Base-by-base conservation (phyloP, 2,113 vertebrate species). In the Callospermophilus lateralis region DNA sequence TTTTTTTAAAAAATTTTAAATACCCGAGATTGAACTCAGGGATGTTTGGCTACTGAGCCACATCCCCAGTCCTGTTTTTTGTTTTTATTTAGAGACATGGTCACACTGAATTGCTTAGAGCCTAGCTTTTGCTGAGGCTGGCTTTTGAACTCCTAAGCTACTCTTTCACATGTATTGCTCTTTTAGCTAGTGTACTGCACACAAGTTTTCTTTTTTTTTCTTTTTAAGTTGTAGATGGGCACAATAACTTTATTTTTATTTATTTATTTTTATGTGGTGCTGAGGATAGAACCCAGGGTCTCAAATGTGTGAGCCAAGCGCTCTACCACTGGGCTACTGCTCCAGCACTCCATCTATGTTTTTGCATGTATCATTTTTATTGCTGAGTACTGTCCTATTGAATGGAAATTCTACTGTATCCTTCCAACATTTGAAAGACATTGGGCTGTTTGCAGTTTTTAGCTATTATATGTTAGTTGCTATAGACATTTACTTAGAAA, bases 401-500 rank as follows among this genome's bases (percentile, higher is more conserved):
- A 55, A 42, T 67, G 70, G 55, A 24, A 81, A 15, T 78, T 10
- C 72, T 48, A 65, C 20, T 93, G 81, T 19, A n/a, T 55, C 22
- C 42, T 45, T 77, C 55, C 6, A 39, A 24, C 19, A 72, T 19
- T 34, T 84, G 87, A 84, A 96, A 90, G 53, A 32, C 1, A 11
- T 30, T 73, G 34, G 32, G 12, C 34, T 13, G 4, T 92, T 79
- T 79, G 16, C 34, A 84, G 5, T 58, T 95, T 78, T 84, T 79
- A 58, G 28, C n/a, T 87, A 24, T 79, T 89, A 48, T 84, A 4
- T 83, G 20, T 87, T 90, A 80, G 37, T 16, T 95, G 34, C 67
- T 78, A 24, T 79, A 89, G 85, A 89, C 22, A 89, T 73, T 74
- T 94, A 70, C 48, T 74, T 92, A 79, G 19, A 96, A 63, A 3